Conservation (phyloP, 2,113 vertebrate genomes). For the Pleuronectes platessa region DNA sequence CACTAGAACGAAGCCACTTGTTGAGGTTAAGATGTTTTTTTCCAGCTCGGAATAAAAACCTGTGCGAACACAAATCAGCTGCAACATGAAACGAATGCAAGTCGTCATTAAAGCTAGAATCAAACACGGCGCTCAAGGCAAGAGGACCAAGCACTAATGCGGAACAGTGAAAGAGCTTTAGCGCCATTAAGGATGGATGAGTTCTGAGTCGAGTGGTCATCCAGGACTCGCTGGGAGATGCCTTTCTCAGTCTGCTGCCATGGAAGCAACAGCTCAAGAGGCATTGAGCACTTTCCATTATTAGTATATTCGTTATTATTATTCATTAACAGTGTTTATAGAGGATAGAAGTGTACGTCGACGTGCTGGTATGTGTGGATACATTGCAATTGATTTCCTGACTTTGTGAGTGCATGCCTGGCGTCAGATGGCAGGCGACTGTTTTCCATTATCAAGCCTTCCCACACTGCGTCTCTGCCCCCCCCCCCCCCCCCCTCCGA, state of each 20-base stretch:
- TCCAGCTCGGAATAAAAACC: too few relatives aligned
- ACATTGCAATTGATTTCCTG: slow-evolving; percentile 5
- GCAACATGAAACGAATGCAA: too few relatives aligned
- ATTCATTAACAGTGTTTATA: slow-evolving; percentile 9
- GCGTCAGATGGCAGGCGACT: slow-evolving; percentile 17
- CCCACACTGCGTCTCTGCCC: slow-evolving; percentile 10
- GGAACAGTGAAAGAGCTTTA: too few relatives aligned
- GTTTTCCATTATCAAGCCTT: slow-evolving; percentile 50
- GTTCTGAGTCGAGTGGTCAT: not conserved
- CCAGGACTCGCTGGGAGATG: not conserved
- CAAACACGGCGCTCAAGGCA: too few relatives aligned
- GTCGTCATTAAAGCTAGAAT: too few relatives aligned
- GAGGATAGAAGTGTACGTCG: not conserved
- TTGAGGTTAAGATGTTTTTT: too few relatives aligned
- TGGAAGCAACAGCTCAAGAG: not conserved
- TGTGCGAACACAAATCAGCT: too few relatives aligned
- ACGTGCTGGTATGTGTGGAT: not conserved
- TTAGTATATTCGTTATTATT: not conserved
- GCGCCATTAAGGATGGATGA: not conserved
- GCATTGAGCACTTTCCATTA: not conserved
- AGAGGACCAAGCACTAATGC: too few relatives aligned
- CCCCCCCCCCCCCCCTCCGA: not conserved
- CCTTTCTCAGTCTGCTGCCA: not conserved
- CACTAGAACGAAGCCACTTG: too few relatives aligned
- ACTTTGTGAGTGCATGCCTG: slow-evolving; percentile 7